Percentiles rank a stretch among this genome's conserved stretches.
Conservation (phyloP, 2,888 invertebrate genomes). For the Epinotia nisella region DNA sequence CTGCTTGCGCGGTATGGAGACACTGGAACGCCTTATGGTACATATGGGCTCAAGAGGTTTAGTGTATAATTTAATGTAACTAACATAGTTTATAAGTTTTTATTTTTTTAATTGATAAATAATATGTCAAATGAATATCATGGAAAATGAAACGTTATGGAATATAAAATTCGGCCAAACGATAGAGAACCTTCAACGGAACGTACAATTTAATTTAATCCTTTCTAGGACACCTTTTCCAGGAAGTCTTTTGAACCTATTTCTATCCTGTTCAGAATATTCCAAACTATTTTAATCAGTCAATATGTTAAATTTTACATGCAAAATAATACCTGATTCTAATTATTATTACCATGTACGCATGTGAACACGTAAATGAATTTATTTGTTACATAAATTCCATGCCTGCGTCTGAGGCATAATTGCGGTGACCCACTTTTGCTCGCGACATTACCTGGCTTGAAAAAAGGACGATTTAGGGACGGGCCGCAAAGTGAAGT, state of each 20-base stretch:
- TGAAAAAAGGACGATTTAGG: conserved; percentile 52
- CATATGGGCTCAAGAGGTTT: too few species aligned
- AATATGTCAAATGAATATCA: too few species aligned
- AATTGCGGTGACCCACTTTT: conserved; percentile 74
- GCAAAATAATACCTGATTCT: neutral
- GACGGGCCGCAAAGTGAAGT: conserved; percentile 47
- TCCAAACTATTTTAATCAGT: neutral
- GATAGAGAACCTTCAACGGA: too few species aligned
- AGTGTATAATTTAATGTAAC: too few species aligned
- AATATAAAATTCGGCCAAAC: too few species aligned
- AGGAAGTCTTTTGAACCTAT: neutral
- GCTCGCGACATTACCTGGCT: conserved; percentile 53
- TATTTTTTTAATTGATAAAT: too few species aligned
- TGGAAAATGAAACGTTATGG: too few species aligned
- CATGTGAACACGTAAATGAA: conserved; percentile 57
- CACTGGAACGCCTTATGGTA: too few species aligned
- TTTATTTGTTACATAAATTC: conserved; percentile 70
- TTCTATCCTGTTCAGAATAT: neutral
- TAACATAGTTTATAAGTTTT: too few species aligned
- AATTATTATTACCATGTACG: conserved; percentile 18
- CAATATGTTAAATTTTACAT: neutral
- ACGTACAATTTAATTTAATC: neutral
- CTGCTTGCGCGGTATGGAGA: too few species aligned
- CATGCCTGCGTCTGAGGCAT: conserved; percentile 61
- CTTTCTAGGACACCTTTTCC: neutral